Evolutionary conservation across 2,888 invertebrate genomes (phyloP).

Genomic region (Neria commutata): DNA sequence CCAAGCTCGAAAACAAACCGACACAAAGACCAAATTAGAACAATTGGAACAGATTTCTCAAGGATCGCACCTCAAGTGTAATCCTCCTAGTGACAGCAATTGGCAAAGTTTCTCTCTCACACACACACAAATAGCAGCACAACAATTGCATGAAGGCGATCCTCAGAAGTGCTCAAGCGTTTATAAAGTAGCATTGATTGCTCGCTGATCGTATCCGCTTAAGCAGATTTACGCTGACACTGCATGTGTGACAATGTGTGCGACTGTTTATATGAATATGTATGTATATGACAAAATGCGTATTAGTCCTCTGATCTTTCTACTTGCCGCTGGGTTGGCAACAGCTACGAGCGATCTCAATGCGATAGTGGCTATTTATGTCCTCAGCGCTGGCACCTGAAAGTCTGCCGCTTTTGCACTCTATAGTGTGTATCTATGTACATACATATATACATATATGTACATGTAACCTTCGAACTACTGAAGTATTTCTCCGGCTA

Average conservation of each 20-base stretch:
- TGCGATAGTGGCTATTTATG: too few species aligned
- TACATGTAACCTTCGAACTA: too few species aligned
- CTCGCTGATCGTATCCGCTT: conserved; percentile 34
- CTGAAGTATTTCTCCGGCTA: too few species aligned
- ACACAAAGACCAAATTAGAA: conserved; percentile 17
- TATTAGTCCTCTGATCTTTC: too few species aligned
- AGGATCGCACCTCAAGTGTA: conserved; percentile 38
- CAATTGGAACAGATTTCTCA: conserved; percentile 15
- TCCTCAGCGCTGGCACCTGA: too few species aligned
- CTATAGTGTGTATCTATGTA: too few species aligned
- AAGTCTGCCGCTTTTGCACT: too few species aligned
- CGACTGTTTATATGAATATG: background rate
- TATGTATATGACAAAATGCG: background rate
- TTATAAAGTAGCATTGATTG: conserved; percentile 20
- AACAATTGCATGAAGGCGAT: background rate
- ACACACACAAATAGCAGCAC: background rate
- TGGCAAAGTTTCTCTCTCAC: conserved; percentile 37
- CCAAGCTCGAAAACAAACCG: conserved; percentile 10
- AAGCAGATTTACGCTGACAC: conserved; percentile 51
- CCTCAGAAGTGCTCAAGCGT: conserved; percentile 20
- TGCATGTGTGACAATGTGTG: background rate
- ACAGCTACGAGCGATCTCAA: too few species aligned
- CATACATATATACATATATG: too few species aligned
- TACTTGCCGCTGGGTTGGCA: too few species aligned
- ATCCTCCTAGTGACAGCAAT: conserved; percentile 48